Evolutionary conservation across 2,888 invertebrate genomes (phyloP), one percentile per base, ranked within the genome.

Genomic region (Leucophora obtusa): DNA sequence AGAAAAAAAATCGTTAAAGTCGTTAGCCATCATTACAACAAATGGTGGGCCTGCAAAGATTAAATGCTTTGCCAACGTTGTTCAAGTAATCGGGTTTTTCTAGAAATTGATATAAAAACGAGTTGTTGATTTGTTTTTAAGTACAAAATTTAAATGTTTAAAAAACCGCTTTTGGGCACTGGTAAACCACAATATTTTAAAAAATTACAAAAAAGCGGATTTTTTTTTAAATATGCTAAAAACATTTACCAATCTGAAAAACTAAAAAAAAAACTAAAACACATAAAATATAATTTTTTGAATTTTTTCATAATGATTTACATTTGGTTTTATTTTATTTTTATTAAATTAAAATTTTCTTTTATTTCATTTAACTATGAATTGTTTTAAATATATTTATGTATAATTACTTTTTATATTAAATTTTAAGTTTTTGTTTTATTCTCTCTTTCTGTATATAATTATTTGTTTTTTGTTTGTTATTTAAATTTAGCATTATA

Each of bases 291-390:
- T 53, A 43, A 18, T n/a, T 10, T 62, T 50, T 28, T 28, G 28
- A 3, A 28, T 6, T 28, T 71, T 71, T 65, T 63, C 33, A 38
- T 78, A 78, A 75, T 51, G 63, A 73, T 76, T 80, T 78, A 80
- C 72, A 79, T 71, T 70, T 73, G 50, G 38, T 38, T 77, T 74
- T 74, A 63, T 70, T 77, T 73, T 59, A 54, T 66, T 77, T 79
- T 50, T 50, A 77, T 79, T 68, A 79, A 70, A 63, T 72, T 76
- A 56, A 65, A 66, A 66, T 79, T 81, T 65, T 53, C 54, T 77
- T 82, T 75, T 76, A 76, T 79, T 79, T 79, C 68, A 75, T 79
- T 77, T 79, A 72, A 76, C 79, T 82, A 82, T 75, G 50, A 60
- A 69, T 78, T 73, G 47, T 75, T 81, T 82, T 82, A 60, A 76